phyloP scores from a whole-genome alignment of 1,140 invertebrate genomes.

The Eubasilissa regina region DNA sequence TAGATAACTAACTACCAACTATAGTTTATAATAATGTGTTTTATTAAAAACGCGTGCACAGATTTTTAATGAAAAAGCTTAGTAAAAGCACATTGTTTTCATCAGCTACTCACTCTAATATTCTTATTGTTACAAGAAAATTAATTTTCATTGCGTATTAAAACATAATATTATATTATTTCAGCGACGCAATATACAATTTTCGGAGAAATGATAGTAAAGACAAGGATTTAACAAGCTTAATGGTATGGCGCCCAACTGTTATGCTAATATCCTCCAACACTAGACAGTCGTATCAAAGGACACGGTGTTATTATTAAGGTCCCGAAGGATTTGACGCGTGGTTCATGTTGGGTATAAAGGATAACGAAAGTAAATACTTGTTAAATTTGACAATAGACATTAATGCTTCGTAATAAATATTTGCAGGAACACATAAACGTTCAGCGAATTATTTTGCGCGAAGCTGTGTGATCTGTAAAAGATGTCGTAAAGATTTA shows the following conservation, averaged over 20 bases:
- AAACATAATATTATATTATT: background rate
- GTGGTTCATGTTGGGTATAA: conserved; percentile 20
- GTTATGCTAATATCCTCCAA: conserved; percentile 14
- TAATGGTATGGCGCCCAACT: background rate
- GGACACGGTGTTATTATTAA: conserved; percentile 25
- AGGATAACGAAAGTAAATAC: conserved; percentile 37
- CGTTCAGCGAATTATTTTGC: too few relatives aligned
- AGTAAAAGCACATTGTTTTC: background rate
- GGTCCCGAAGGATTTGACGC: conserved; percentile 30
- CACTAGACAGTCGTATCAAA: conserved; percentile 29
- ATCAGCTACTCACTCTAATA: background rate
- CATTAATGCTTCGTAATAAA: background rate
- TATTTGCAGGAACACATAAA: too few relatives aligned
- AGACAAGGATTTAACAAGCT: conserved; percentile 8
- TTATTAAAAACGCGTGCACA: too few relatives aligned
- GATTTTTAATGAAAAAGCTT: too few relatives aligned
- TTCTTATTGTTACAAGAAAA: background rate
- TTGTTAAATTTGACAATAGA: conserved; percentile 22
- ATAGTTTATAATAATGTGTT: too few relatives aligned
- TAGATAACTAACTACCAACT: too few relatives aligned
- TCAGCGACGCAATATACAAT: background rate
- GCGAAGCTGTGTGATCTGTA: too few relatives aligned
- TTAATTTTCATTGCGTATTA: background rate
- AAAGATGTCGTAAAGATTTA: too few relatives aligned
- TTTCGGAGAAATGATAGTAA: conserved; percentile 7